phyloP scores from a whole-genome alignment of 2,113 vertebrate genomes.

The Pelmatolapia mariae region DNA sequence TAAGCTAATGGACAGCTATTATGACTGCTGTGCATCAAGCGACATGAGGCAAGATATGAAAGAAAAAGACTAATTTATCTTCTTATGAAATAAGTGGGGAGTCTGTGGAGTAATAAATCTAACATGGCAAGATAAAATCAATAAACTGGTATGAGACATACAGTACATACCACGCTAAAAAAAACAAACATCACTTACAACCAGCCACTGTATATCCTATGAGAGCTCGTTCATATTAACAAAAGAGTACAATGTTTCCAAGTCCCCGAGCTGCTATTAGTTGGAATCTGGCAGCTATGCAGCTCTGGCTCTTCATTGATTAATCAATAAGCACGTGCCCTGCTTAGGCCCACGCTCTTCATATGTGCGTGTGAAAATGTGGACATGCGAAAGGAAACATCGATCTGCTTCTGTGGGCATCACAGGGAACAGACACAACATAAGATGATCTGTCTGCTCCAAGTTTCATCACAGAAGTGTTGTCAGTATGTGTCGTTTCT shows the following conservation, averaged over 20 bases:
- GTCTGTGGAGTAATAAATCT: not conserved
- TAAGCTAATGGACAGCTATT: not conserved
- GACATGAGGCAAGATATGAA: not conserved
- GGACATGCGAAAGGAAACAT: constrained; percentile 9
- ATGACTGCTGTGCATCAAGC: not conserved
- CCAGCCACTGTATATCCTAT: not conserved
- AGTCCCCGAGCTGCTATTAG: constrained; percentile 16
- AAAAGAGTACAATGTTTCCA: not conserved
- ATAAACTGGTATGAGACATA: not conserved
- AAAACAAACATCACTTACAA: not conserved
- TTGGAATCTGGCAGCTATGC: constrained; percentile 18
- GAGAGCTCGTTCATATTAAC: not conserved
- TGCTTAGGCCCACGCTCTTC: not conserved
- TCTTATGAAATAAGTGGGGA: not conserved
- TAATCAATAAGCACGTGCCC: constrained; percentile 52
- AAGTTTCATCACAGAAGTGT: not conserved
- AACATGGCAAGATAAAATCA: not conserved
- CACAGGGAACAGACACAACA: not conserved
- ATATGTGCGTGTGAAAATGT: not conserved
- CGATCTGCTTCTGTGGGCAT: not conserved
- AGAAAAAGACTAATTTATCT: not conserved
- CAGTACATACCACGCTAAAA: not conserved
- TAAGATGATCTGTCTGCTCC: not conserved
- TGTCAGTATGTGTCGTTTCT: not conserved
- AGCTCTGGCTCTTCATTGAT: constrained; percentile 41